Conservation (phyloP, 2,797 vertebrate genomes). For the Champsocephalus esox region DNA sequence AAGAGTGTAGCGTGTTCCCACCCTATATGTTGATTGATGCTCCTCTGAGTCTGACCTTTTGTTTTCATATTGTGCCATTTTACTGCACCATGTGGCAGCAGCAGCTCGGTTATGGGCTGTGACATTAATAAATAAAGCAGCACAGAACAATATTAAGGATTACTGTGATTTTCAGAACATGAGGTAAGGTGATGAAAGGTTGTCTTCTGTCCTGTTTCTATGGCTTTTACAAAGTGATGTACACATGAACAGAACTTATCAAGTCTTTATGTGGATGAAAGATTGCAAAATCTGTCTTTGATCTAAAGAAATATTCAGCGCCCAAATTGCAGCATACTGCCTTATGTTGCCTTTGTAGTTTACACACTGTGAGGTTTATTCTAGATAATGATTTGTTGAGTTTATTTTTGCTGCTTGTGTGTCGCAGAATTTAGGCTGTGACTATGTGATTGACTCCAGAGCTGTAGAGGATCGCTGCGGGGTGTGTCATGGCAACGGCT, state of each 20-base stretch:
- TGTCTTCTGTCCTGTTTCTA: constrained; percentile 8
- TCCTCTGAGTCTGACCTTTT: not conserved
- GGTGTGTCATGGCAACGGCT: constrained; percentile 92
- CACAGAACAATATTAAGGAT: not conserved
- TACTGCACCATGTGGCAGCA: not conserved
- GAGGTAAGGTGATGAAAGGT: not conserved
- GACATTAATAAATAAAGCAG: not conserved
- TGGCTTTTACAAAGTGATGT: not conserved
- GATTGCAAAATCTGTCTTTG: not conserved
- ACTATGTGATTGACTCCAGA: constrained; percentile 92
- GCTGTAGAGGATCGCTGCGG: constrained; percentile 94
- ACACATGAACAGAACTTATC: not conserved
- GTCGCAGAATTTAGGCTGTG: constrained; percentile 93
- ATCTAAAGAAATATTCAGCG: not conserved
- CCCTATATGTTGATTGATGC: not conserved
- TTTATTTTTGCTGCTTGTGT: constrained; percentile 16
- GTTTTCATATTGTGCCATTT: not conserved
- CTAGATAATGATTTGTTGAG: not conserved
- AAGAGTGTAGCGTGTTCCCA: not conserved
- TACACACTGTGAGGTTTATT: not conserved
- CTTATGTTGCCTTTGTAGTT: not conserved
- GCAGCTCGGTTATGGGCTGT: not conserved
- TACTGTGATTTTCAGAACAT: not conserved
- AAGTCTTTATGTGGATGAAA: not conserved
- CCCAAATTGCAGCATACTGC: not conserved